Evolutionary conservation across 2,113 vertebrate species (phyloP), one percentile per base, ranked within the genome.

Genomic region (Cyanoderma ruficeps): DNA sequence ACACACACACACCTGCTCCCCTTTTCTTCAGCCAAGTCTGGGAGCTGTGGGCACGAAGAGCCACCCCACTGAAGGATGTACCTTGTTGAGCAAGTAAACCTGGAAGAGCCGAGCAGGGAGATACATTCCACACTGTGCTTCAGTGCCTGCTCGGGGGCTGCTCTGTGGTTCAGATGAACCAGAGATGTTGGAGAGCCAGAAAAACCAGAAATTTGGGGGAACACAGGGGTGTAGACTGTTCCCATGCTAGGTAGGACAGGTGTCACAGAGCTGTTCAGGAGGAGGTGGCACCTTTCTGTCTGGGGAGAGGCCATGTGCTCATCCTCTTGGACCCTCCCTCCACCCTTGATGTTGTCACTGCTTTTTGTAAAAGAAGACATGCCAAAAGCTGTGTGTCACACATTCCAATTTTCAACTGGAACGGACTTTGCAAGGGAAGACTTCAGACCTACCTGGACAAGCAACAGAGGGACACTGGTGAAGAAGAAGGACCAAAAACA

Each of bases 41-140:
- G 52, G 52, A 68, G 7, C 14, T 68, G 31, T 24, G 42, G 35
- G 31, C 31, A 14, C 0, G 0, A 37, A 11, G 11, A 90, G 17
- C 7, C 14, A 18, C 53, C 75, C 72, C 59, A 68, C 50, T 17
- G 50, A 65, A 74, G 1, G 20, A n/a, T 33, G 37, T 9, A 57
- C 14, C 10, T 60, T 14, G 21, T 7, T 77, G n/a, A 6, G 13
- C 19, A 68, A 69, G 59, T 21, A 64, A 83, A 52, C 16, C 31
- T 79, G 49, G 14, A 83, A 75, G 27, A 6, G 30, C 12, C 16
- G 13, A 71, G 57, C 9, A 16, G 57, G 42, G 41, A 50, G 27
- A 13, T 27, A 28, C 0, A 6, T 75, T 74, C 27, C 52, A 41
- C n/a, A 7, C 23, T 55, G 44, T 27, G 30, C 23, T 87, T 81